phyloP scores from a whole-genome alignment of 2,888 invertebrate genomes.

The Caenorhabditis sp. region DNA sequence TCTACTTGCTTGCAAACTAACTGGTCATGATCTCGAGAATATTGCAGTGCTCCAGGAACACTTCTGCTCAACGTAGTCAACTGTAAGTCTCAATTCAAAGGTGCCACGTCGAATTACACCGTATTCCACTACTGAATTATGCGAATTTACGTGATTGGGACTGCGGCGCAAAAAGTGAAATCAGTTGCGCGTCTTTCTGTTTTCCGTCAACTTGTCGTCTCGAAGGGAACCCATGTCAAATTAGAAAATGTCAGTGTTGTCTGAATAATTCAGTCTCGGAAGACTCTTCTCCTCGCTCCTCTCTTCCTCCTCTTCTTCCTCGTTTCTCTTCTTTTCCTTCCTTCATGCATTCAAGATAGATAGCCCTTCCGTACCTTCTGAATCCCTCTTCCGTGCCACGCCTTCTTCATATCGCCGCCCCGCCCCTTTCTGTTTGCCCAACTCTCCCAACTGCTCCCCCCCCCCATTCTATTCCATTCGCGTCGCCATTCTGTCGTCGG shows the following conservation, averaged over 20 bases:
- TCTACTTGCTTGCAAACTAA: slow-evolving; percentile 16
- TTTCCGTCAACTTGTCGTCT: background rate
- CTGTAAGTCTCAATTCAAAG: too few relatives aligned
- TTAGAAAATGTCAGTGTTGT: slow-evolving; percentile 39
- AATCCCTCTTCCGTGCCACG: slow-evolving; percentile 17
- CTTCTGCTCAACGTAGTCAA: slow-evolving; percentile 11
- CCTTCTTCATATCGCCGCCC: slow-evolving; percentile 17
- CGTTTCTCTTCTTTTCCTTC: too few relatives aligned
- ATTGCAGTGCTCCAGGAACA: slow-evolving; percentile 14
- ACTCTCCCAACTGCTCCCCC: background rate
- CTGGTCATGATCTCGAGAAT: slow-evolving; percentile 50
- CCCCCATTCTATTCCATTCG: background rate
- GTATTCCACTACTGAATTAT: too few relatives aligned
- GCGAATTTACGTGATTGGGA: too few relatives aligned
- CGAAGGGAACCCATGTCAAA: slow-evolving; percentile 23
- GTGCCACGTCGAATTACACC: too few relatives aligned
- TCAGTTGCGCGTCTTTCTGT: too few relatives aligned
- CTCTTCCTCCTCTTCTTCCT: too few relatives aligned
- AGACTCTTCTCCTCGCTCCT: slow-evolving; percentile 9
- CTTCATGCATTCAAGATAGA: slow-evolving; percentile 27
- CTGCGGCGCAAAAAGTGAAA: too few relatives aligned
- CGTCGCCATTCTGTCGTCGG: slow-evolving; percentile 33
- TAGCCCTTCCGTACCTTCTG: slow-evolving; percentile 31
- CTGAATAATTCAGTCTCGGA: slow-evolving; percentile 40
- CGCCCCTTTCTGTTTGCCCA: slow-evolving; percentile 13